Percentiles rank a stretch among this genome's conserved stretches.
Evolutionary conservation across 2,113 vertebrate species (phyloP).

Genomic region (Pangasianodon hypophthalmus): DNA sequence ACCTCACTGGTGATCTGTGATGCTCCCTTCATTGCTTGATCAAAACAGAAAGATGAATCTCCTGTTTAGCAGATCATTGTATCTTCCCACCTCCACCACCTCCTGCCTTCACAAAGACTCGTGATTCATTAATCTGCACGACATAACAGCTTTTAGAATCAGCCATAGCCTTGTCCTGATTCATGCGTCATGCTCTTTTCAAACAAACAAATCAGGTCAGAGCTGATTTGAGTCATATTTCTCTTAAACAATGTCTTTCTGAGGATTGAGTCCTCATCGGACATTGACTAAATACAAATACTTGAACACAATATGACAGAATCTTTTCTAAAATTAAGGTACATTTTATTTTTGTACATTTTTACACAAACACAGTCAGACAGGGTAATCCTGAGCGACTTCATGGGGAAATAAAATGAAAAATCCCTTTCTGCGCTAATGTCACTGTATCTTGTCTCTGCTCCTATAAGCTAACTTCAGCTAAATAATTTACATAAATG

Average conservation of each 20-base stretch:
- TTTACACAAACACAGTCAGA: neutral
- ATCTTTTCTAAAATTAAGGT: neutral
- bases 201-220: neutral
- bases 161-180: neutral
- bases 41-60: slow-evolving; percentile 27
- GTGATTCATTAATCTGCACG: slow-evolving; percentile 7
- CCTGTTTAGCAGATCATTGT: neutral
- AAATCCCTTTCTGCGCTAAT: neutral
- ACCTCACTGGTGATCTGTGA: slow-evolving; percentile 10
- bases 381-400: neutral
- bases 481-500: neutral
- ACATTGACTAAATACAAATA: neutral
- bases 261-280: neutral
- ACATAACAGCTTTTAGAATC: neutral
- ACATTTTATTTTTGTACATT: neutral
- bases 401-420: neutral
- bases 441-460: neutral
- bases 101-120: neutral
- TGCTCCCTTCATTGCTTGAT: neutral
- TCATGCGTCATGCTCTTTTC: neutral
- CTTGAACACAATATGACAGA: neutral
- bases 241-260: neutral
- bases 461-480: neutral
- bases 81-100: neutral
- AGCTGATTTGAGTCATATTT: neutral